phyloP scores from a whole-genome alignment of 2,113 vertebrate genomes.

The Mobula hypostoma region DNA sequence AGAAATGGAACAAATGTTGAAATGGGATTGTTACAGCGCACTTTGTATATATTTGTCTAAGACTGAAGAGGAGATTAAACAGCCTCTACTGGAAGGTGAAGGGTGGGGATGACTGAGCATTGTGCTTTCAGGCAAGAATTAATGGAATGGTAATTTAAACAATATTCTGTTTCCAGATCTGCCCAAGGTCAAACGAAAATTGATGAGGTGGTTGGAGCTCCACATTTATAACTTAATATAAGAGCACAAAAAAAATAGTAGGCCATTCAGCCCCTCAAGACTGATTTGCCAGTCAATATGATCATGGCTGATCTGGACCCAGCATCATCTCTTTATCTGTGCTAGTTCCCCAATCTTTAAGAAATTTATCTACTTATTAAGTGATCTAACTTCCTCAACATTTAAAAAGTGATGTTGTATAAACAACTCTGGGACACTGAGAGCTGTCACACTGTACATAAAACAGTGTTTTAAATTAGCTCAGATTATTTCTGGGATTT shows the following conservation, averaged over 20 bases:
- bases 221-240: not conserved
- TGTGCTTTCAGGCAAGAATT: not conserved
- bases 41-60: not conserved
- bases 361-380: too few relatives aligned
- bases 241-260: too few relatives aligned
- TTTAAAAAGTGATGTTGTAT: too few relatives aligned
- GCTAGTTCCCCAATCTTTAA: too few relatives aligned
- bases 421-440: not conserved
- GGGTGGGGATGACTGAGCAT: not conserved
- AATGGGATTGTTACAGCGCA: not conserved
- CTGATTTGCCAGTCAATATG: too few relatives aligned
- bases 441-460: not conserved
- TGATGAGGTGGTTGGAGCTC: not conserved
- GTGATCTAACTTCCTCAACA: too few relatives aligned
- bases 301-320: too few relatives aligned
- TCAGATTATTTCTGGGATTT: not conserved
- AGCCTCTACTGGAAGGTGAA: not conserved
- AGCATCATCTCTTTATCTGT: too few relatives aligned
- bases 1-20: not conserved
- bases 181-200: not conserved
- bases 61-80: not conserved
- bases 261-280: too few relatives aligned
- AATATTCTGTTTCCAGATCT: not conserved
- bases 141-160: not conserved
- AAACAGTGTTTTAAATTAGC: not conserved